These are phyloP conservation scores for Sycobia sp. DNA, from an alignment of 1,140 invertebrate species.

Conservation along the genomic window DNA sequence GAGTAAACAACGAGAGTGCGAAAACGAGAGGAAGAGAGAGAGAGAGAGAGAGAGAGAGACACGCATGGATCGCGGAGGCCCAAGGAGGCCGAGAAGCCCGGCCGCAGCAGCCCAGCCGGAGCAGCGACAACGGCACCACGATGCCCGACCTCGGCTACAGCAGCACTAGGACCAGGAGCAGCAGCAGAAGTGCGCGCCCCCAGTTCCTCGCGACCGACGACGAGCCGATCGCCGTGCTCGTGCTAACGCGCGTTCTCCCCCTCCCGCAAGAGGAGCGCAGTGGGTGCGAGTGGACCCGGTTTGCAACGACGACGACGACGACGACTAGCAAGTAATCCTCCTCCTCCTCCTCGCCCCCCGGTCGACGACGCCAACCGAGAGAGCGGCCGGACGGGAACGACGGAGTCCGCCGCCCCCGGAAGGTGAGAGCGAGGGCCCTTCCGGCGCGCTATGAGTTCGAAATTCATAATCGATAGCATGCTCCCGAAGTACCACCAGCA, in stretches of 20 bases:
- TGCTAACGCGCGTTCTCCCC: not conserved
- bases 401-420: conserved; percentile 1
- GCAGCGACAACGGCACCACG: not conserved
- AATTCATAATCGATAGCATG: conserved; percentile 97
- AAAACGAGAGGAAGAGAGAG: too few relatives aligned
- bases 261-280: not conserved
- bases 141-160: too few relatives aligned
- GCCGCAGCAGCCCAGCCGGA: not conserved
- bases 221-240: not conserved
- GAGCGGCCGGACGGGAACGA: not conserved
- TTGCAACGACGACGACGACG: not conserved
- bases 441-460: conserved; percentile 78
- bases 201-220: not conserved
- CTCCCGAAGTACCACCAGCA: conserved; percentile 87
- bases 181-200: not conserved
- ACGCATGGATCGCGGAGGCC: too few relatives aligned
- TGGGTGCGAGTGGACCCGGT: too few relatives aligned
- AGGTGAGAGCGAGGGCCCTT: conserved; percentile 52
- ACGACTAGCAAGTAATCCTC: too few relatives aligned
- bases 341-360: too few relatives aligned
- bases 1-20: too few relatives aligned
- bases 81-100: too few relatives aligned
- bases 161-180: not conserved
- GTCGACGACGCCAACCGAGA: not conserved
- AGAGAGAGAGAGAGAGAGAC: too few relatives aligned